These are phyloP conservation scores for Aproaerema taeniolella DNA, from an alignment of 2,888 invertebrate genomes.

Conservation along the genomic window DNA sequence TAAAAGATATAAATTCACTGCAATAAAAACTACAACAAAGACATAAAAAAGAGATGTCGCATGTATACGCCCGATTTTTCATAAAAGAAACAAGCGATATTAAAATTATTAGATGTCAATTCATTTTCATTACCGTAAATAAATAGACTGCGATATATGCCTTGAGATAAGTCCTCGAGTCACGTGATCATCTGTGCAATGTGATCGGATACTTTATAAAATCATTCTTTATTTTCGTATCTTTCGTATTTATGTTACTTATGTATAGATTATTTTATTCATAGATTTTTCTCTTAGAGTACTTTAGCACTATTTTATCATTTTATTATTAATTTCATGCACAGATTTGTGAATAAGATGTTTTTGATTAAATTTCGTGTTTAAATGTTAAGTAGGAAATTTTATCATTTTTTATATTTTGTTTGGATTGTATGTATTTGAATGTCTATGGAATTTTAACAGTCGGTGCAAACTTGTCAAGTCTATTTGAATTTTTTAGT, in stretches of 20 bases:
- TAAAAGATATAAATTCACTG: too few relatives aligned
- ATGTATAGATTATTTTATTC: constrained; percentile 3
- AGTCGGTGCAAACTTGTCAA: constrained; percentile 8
- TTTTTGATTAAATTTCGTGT: constrained; percentile 13
- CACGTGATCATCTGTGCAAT: too few relatives aligned
- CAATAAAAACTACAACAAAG: too few relatives aligned
- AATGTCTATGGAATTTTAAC: too few relatives aligned
- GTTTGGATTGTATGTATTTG: not conserved
- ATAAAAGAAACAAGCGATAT: too few relatives aligned
- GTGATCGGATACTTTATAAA: constrained; percentile 1
- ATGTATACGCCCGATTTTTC: too few relatives aligned
- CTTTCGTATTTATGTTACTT: not conserved
- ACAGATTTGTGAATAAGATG: constrained; percentile 15
- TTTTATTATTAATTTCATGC: constrained; percentile 15
- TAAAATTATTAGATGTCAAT: too few relatives aligned
- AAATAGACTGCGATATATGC: too few relatives aligned
- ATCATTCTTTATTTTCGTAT: not conserved
- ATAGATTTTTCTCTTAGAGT: not conserved
- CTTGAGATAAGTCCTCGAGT: too few relatives aligned
- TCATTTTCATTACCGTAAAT: too few relatives aligned
- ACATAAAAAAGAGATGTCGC: too few relatives aligned
- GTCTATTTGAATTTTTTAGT: too few relatives aligned
- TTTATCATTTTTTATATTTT: constrained; percentile 16
- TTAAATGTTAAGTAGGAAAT: constrained; percentile 27
- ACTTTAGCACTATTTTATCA: constrained; percentile 7